Conservation (phyloP, 2,113 vertebrate genomes). For the Centropus bengalensis region DNA sequence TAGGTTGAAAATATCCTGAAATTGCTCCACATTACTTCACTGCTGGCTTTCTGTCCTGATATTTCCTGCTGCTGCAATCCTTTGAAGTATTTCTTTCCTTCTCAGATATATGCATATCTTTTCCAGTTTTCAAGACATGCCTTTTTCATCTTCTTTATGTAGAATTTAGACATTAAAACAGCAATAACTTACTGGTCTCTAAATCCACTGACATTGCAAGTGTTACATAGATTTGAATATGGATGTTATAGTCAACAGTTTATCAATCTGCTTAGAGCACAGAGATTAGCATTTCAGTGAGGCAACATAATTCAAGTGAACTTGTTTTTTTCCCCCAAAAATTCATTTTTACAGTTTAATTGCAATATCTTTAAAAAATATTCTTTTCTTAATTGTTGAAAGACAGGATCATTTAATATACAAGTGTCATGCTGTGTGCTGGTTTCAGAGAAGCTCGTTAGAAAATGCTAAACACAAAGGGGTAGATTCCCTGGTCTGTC, state of each 20-base stretch:
- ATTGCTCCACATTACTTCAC: not conserved
- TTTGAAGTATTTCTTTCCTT: not conserved
- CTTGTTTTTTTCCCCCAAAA: not conserved
- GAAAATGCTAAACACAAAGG: not conserved
- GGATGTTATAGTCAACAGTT: not conserved
- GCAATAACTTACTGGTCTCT: not conserved
- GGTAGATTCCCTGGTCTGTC: not conserved
- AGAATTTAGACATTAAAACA: constrained; percentile 5
- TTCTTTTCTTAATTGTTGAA: not conserved
- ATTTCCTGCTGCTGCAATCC: not conserved
- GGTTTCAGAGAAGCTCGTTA: not conserved
- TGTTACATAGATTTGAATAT: not conserved
- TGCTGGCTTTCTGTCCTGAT: constrained; percentile 17
- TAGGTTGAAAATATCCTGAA: constrained; percentile 29
- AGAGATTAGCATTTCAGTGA: not conserved
- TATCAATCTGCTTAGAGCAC: not conserved
- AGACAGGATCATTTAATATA: not conserved
- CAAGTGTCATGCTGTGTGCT: not conserved
- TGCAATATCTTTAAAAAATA: not conserved
- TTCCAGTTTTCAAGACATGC: not conserved
- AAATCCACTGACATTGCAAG: not conserved
- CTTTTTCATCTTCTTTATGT: not conserved
- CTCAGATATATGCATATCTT: not conserved
- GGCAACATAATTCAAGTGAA: not conserved
- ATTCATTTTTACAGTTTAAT: not conserved